phyloP scores from a whole-genome alignment of 2,797 vertebrate genomes.

The Eupleurogrammus muticus region DNA sequence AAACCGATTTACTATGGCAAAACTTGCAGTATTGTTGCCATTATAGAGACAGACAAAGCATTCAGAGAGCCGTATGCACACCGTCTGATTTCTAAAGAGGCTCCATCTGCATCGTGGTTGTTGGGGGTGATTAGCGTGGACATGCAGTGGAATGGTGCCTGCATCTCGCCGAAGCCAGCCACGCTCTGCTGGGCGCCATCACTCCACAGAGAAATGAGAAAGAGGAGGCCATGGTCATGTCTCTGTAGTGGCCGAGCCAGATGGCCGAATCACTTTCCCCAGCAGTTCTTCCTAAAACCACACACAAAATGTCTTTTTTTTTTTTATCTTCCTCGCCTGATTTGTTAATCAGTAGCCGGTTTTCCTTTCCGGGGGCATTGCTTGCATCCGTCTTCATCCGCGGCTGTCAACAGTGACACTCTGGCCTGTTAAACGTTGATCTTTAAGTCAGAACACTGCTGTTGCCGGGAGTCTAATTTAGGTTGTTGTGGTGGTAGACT shows the following conservation, averaged over 20 bases:
- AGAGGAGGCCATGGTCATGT: constrained; percentile 41
- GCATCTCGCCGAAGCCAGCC: constrained; percentile 54
- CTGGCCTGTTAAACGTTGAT: constrained; percentile 3
- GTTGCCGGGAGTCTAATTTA: constrained; percentile 35
- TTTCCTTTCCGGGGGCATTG: constrained; percentile 5
- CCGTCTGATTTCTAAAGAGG: constrained; percentile 72
- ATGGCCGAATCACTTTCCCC: constrained; percentile 66
- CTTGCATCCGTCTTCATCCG: constrained; percentile 24
- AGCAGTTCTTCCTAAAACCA: constrained; percentile 47
- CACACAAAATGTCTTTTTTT: constrained; percentile 28
- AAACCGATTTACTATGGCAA: constrained; percentile 34
- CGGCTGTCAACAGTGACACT: constrained; percentile 17
- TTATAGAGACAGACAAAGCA: constrained; percentile 52
- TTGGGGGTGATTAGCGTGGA: constrained; percentile 75
- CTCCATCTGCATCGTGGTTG: constrained; percentile 77
- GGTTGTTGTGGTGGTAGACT: constrained; percentile 47
- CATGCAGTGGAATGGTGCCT: constrained; percentile 65
- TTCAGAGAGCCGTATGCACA: constrained; percentile 65
- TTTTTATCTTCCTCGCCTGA: neutral
- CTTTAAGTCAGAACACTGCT: constrained; percentile 19
- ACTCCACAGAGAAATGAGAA: constrained; percentile 47
- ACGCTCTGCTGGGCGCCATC: constrained; percentile 61
- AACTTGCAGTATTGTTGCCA: constrained; percentile 33
- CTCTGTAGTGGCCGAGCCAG: constrained; percentile 59
- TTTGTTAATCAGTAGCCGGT: constrained; percentile 29